Percentiles rank a stretch among this genome's conserved stretches.
phyloP scores from a whole-genome alignment of 2,888 invertebrate genomes.

The Thumatha senex region DNA sequence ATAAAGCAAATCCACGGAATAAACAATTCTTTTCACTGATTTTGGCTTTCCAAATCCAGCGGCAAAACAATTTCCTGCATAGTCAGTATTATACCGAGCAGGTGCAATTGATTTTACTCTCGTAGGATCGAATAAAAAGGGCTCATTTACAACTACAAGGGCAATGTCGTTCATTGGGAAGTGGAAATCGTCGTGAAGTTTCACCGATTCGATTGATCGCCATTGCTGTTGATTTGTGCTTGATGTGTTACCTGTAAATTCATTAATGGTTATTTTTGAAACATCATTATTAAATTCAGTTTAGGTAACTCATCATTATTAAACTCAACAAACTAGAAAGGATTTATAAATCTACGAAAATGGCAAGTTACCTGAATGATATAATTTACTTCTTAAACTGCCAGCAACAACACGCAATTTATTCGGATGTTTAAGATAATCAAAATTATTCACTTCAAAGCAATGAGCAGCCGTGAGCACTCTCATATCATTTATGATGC shows the following conservation, averaged over 20 bases:
- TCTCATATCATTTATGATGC: slow-evolving; percentile 7
- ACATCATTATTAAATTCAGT: not conserved
- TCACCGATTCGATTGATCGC: slow-evolving; percentile 32
- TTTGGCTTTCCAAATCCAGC: slow-evolving; percentile 49
- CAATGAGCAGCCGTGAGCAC: slow-evolving; percentile 41
- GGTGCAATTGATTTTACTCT: slow-evolving; percentile 39
- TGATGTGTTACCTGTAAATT: slow-evolving; percentile 12
- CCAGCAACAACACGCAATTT: slow-evolving; percentile 17
- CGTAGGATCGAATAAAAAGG: slow-evolving; percentile 35
- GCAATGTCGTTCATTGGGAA: slow-evolving; percentile 58
- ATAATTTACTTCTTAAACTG: slow-evolving; percentile 10
- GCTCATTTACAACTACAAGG: slow-evolving; percentile 35
- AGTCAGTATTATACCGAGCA: slow-evolving; percentile 41
- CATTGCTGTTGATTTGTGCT: slow-evolving; percentile 32
- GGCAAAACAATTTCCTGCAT: slow-evolving; percentile 41
- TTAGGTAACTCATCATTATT: no score
- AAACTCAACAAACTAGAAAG: no score
- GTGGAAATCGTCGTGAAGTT: slow-evolving; percentile 33
- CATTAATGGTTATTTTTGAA: not conserved
- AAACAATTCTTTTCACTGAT: slow-evolving; percentile 6
- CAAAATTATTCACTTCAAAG: slow-evolving; percentile 28
- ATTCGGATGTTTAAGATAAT: slow-evolving; percentile 5
- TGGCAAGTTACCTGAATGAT: slow-evolving; percentile 16
- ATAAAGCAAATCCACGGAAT: slow-evolving; percentile 42
- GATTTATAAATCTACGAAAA: no score